Evolutionary conservation across 2,113 vertebrate genomes (phyloP).

Genomic region (Megaleporinus macrocephalus): DNA sequence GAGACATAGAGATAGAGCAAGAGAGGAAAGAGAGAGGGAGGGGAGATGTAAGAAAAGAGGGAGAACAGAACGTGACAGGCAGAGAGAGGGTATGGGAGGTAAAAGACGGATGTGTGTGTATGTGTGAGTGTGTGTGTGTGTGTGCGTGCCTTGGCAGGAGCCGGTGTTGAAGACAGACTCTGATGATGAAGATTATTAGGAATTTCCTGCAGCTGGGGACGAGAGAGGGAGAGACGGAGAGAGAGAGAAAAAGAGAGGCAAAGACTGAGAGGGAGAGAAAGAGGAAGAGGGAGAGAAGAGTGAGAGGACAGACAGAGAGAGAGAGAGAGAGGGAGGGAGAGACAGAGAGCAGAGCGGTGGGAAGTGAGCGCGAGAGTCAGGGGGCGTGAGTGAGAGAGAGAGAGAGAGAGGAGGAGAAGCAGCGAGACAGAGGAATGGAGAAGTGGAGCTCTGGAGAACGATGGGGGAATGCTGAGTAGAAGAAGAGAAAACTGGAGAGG

Average conservation of each 20-base stretch:
- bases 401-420: slow-evolving; percentile 26
- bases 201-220: slow-evolving; percentile 89
- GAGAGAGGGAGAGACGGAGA: slow-evolving; percentile 37
- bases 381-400: slow-evolving; percentile 28
- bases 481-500: slow-evolving; percentile 44
- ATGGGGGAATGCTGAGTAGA: slow-evolving; percentile 45
- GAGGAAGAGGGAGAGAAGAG: slow-evolving; percentile 57
- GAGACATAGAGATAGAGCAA: slow-evolving; percentile 39
- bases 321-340: slow-evolving; percentile 28
- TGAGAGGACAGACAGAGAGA: slow-evolving; percentile 28
- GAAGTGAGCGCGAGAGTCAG: slow-evolving; percentile 11
- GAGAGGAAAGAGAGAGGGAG: slow-evolving; percentile 51
- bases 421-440: slow-evolving; percentile 27
- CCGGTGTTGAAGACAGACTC: slow-evolving; percentile 71
- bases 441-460: slow-evolving; percentile 38
- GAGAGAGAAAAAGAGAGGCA: slow-evolving; percentile 37
- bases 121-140: slow-evolving; percentile 37
- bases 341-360: slow-evolving; percentile 14
- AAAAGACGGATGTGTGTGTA: slow-evolving; percentile 23
- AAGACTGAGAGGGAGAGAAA: background rate
- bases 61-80: slow-evolving; percentile 43
- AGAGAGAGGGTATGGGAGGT: slow-evolving; percentile 20
- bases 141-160: slow-evolving; percentile 41
- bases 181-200: slow-evolving; percentile 91
- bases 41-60: slow-evolving; percentile 24